phyloP scores from a whole-genome alignment of 1,140 invertebrate species.

The Temnothorax curvispinosus region DNA sequence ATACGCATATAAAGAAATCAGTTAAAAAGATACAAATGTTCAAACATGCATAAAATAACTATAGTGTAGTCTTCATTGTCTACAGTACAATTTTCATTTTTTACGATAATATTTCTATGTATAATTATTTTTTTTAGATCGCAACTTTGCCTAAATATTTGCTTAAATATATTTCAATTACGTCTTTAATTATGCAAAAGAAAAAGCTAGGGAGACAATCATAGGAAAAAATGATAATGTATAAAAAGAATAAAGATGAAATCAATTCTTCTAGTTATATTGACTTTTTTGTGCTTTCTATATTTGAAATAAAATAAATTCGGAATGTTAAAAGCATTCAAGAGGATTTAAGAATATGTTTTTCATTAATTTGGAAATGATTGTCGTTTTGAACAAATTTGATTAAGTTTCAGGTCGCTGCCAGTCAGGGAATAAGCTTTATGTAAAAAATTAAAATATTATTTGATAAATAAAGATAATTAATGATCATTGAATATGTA shows the following conservation, averaged over 20 bases:
- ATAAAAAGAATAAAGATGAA: background rate
- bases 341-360: background rate
- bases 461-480: background rate
- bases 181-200: conserved; percentile 20
- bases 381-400: background rate
- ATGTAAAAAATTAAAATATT: conserved; percentile 9
- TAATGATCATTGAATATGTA: background rate
- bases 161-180: conserved; percentile 30
- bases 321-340: background rate
- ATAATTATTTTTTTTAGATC: background rate
- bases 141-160: background rate
- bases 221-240: background rate
- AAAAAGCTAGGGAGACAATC: background rate
- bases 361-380: background rate
- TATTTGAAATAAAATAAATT: background rate
- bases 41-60: background rate
- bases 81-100: background rate
- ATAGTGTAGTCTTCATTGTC: background rate
- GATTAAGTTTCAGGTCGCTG: background rate
- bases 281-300: background rate
- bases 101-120: too few relatives aligned
- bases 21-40: conserved; percentile 25
- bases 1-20: background rate
- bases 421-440: conserved; percentile 57
- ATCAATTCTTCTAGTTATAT: background rate